Evolutionary conservation across 2,113 vertebrate genomes (phyloP).

Genomic region (Pardalotus punctatus): DNA sequence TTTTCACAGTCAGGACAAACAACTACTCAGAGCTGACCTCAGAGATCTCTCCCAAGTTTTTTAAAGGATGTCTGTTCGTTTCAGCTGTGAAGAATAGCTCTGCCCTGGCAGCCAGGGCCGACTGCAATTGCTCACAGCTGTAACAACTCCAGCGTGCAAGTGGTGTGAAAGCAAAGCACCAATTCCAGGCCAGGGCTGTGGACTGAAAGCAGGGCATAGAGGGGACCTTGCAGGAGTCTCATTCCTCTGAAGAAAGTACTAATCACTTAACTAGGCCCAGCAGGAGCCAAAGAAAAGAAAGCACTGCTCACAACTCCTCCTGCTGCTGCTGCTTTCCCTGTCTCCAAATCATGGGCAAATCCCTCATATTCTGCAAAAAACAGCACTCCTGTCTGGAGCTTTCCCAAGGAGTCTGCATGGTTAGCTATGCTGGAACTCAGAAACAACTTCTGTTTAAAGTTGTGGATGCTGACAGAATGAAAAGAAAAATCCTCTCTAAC

Average conservation of each 20-base stretch:
- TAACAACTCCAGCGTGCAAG: background rate
- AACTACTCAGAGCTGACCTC: background rate
- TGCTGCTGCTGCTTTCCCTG: background rate
- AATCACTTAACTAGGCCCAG: background rate
- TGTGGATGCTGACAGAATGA: background rate
- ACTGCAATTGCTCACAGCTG: conserved; percentile 44
- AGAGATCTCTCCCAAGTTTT: background rate
- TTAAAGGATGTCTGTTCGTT: conserved; percentile 19
- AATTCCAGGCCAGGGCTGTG: background rate
- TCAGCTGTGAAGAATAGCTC: background rate
- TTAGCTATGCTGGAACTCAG: background rate
- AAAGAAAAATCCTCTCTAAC: background rate
- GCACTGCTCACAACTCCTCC: background rate
- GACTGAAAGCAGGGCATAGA: background rate
- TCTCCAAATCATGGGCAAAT: background rate
- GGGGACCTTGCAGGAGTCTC: background rate
- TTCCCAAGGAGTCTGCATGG: background rate
- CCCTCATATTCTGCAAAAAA: background rate
- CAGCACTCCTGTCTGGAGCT: background rate
- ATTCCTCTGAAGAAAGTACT: background rate
- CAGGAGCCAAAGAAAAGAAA: background rate
- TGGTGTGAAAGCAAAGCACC: background rate
- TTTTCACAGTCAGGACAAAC: conserved; percentile 37
- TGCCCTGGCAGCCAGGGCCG: background rate
- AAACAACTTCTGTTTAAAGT: background rate